phyloP scores from a whole-genome alignment of 2,113 vertebrate species.

The Toxostoma redivivum region DNA sequence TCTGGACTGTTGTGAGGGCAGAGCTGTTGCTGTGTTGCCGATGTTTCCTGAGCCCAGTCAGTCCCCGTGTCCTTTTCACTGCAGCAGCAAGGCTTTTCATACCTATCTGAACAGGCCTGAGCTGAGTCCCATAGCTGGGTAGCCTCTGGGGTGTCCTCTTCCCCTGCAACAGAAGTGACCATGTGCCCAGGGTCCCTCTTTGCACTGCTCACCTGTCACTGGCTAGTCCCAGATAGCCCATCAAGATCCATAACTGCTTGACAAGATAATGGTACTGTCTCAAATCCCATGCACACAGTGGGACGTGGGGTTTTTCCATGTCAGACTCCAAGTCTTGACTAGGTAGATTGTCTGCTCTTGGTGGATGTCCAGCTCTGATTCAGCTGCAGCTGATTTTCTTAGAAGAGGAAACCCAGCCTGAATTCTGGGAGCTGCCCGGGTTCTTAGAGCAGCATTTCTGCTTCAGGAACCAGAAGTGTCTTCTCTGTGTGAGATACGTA shows the following conservation, averaged over 20 bases:
- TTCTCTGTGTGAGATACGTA: rapidly evolving
- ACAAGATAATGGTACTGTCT: background rate
- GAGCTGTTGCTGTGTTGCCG: background rate
- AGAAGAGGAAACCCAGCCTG: background rate
- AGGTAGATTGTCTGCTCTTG: background rate
- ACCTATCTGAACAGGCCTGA: background rate
- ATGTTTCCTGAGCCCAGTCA: background rate
- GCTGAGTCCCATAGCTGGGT: background rate
- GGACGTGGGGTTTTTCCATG: background rate
- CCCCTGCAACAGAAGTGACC: background rate
- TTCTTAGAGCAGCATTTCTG: background rate
- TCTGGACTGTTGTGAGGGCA: background rate
- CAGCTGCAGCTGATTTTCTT: background rate
- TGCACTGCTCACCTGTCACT: background rate
- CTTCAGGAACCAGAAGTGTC: background rate
- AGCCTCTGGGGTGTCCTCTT: background rate
- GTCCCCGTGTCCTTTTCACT: background rate
- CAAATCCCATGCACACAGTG: rapidly evolving
- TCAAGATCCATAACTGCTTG: background rate
- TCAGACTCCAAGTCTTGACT: background rate
- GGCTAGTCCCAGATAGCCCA: background rate
- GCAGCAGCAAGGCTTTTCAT: background rate
- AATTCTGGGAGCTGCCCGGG: background rate
- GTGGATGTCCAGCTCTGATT: background rate
- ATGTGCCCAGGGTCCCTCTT: background rate